phyloP scores from a whole-genome alignment of 2,888 invertebrate species.

The Folsomia candida region DNA sequence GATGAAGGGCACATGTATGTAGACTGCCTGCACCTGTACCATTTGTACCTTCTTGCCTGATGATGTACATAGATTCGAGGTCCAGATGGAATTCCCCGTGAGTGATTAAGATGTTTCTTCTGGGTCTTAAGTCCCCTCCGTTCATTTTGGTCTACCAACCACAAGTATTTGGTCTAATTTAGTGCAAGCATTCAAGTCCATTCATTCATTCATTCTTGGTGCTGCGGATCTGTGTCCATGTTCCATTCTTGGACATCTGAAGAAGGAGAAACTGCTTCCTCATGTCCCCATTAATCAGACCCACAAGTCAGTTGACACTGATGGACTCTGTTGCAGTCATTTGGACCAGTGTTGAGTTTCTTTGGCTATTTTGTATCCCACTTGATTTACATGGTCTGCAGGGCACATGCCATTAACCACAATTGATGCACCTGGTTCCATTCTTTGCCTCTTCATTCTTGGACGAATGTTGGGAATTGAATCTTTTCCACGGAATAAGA shows the following conservation, averaged over 20 bases:
- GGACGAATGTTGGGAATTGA: background rate
- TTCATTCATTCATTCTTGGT: background rate
- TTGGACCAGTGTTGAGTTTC: conserved; percentile 38
- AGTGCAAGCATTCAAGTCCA: background rate
- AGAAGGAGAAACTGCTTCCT: no score
- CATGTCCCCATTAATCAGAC: conserved; percentile 14
- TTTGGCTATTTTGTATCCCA: background rate
- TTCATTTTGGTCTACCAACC: background rate
- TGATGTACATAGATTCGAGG: background rate
- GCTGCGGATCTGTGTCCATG: no score
- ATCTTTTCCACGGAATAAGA: no score
- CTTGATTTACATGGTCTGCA: background rate
- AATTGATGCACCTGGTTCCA: conserved; percentile 1
- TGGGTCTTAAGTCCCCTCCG: no score
- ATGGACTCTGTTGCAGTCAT: conserved; percentile 26
- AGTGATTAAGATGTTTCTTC: background rate
- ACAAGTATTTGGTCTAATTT: background rate
- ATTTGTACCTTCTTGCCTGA: no score
- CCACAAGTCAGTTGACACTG: conserved; percentile 33
- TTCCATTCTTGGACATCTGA: no score
- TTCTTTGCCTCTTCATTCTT: background rate
- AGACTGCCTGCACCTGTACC: no score
- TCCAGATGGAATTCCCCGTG: background rate
- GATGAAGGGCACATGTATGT: no score
- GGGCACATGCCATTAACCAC: conserved; percentile 8